Evolutionary conservation across 2,888 invertebrate species (phyloP).

Genomic region (Rotaria socialis): DNA sequence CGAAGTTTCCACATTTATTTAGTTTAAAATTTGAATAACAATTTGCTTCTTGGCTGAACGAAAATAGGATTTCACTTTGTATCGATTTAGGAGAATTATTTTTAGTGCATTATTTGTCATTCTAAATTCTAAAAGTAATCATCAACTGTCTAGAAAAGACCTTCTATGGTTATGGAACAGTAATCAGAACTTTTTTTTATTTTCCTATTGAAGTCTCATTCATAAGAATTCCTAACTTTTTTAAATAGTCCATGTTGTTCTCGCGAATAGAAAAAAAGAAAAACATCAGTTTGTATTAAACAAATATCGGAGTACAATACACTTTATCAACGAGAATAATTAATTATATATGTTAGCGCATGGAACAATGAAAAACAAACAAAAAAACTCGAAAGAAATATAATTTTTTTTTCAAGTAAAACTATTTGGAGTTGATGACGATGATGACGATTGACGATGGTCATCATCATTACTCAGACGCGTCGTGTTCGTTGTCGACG

Average conservation of each 20-base stretch:
- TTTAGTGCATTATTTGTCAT: too few species aligned
- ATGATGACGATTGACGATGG: not conserved
- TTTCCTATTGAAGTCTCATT: too few species aligned
- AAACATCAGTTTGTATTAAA: not conserved
- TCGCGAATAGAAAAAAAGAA: not conserved
- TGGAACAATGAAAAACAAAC: not conserved
- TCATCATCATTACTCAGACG: not conserved
- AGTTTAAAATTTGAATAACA: too few species aligned
- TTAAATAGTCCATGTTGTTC: not conserved
- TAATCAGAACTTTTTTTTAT: too few species aligned
- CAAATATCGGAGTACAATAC: not conserved
- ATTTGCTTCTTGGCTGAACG: too few species aligned
- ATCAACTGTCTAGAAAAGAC: too few species aligned
- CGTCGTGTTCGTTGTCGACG: not conserved
- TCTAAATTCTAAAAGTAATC: too few species aligned
- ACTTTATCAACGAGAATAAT: constrained; percentile 9
- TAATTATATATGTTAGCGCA: not conserved
- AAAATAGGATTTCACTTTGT: too few species aligned
- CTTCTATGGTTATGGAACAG: too few species aligned
- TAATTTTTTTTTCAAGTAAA: not conserved
- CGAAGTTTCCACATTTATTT: too few species aligned
- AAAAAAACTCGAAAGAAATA: not conserved
- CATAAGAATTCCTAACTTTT: too few species aligned
- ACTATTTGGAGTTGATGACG: constrained; percentile 13
- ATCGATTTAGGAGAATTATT: too few species aligned